A percentile compares a stretch with the other conserved stretches of the same genome.
Conservation (phyloP, 2,888 invertebrate genomes). For the Lycocerus yunnanus region DNA sequence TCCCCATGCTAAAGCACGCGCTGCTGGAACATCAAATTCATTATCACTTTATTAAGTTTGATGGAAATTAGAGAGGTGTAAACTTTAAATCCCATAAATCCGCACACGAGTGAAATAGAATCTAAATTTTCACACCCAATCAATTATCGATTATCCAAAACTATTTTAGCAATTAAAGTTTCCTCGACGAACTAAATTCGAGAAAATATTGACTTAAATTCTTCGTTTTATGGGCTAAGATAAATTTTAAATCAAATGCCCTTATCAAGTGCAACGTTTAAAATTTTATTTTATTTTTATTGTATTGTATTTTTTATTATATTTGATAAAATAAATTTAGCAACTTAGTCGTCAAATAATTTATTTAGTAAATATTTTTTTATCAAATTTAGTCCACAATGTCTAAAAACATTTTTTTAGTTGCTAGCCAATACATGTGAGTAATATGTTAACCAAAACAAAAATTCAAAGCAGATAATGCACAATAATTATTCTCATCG, state of each 20-base stretch:
- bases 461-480: not conserved
- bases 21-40: not conserved
- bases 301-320: not conserved
- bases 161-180: not conserved
- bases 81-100: not conserved
- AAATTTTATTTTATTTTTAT: not conserved
- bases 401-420: not conserved
- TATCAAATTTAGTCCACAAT: not conserved
- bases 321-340: not conserved
- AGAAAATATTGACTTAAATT: not conserved
- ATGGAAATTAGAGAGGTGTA: not conserved
- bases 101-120: not conserved
- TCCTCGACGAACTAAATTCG: not conserved
- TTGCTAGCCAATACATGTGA: not conserved
- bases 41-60: not conserved
- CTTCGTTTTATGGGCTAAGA: not conserved
- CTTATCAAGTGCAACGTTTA: no score
- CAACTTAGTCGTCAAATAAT: not conserved
- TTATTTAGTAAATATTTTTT: not conserved
- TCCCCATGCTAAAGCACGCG: not conserved
- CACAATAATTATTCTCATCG: no score
- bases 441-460: not conserved
- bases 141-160: not conserved
- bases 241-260: not conserved
- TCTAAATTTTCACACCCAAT: not conserved